A percentile compares a stretch with the other conserved stretches of the same genome.
These are phyloP conservation scores for Hypotaenidia philippensis DNA, from an alignment of 2,797 vertebrate species.

Conservation along the genomic window DNA sequence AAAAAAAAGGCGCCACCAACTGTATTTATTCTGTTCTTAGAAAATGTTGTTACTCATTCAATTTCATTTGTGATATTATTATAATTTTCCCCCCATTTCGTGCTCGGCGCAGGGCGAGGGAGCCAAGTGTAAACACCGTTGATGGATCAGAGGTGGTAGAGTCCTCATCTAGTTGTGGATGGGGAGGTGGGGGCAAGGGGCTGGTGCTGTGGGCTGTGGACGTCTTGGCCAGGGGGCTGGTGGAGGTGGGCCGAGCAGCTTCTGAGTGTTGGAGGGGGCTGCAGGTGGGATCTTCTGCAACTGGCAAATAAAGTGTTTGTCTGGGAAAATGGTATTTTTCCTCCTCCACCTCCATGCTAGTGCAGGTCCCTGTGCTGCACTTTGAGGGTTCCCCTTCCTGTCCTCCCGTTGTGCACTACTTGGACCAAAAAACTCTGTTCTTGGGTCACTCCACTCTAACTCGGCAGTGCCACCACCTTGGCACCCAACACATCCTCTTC, in stretches of 20 bases:
- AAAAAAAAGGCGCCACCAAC: constrained; percentile 73
- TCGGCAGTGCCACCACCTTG: neutral
- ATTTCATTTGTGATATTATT: constrained; percentile 63
- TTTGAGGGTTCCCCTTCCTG: accelerated
- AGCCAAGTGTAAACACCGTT: constrained; percentile 4
- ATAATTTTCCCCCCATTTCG: constrained; percentile 48
- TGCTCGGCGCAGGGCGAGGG: constrained; percentile 36
- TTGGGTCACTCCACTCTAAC: accelerated
- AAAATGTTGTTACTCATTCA: constrained; percentile 75
- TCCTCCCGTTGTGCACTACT: accelerated
- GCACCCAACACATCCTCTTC: accelerated
- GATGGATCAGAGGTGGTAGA: neutral
- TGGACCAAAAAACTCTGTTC: accelerated
- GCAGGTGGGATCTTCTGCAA: neutral
- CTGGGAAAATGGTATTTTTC: neutral
- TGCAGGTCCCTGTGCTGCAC: neutral
- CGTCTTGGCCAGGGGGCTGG: neutral
- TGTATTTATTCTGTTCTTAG: constrained; percentile 81
- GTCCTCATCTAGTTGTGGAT: accelerated
- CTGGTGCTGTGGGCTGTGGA: neutral
- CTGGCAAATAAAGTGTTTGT: neutral
- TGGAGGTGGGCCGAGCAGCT: neutral
- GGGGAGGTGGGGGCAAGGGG: neutral
- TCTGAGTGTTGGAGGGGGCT: neutral
- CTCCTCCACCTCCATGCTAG: accelerated